Conservation (phyloP, 2,113 vertebrate genomes). For the Columba janthina region DNA sequence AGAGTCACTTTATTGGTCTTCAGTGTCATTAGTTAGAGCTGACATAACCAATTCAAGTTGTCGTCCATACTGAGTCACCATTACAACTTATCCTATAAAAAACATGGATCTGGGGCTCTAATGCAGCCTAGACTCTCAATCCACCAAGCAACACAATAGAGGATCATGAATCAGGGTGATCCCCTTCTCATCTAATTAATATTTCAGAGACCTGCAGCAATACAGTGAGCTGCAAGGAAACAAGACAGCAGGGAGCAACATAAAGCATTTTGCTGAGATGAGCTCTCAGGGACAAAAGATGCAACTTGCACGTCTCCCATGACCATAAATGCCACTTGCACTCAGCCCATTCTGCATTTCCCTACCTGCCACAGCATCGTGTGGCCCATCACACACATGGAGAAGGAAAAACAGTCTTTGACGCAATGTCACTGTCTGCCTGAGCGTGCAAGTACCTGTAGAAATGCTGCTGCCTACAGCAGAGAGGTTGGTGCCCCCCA, state of each 20-base stretch:
- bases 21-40: conserved; percentile 32
- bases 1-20: conserved; percentile 48
- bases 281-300: not conserved
- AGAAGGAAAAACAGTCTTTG: not conserved
- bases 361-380: not conserved
- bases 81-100: not conserved
- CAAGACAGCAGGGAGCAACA: rapidly evolving
- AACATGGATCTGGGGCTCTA: not conserved
- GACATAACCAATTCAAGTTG: conserved; percentile 49
- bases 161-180: not conserved
- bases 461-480: not conserved
- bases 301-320: not conserved
- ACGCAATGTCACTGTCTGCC: not conserved
- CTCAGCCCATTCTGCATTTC: not conserved
- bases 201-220: not conserved
- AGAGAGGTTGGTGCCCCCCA: not conserved
- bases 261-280: not conserved
- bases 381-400: not conserved
- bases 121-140: not conserved
- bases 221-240: not conserved
- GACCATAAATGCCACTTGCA: not conserved
- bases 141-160: not conserved
- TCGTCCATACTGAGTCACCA: not conserved
- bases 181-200: not conserved
- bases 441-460: rapidly evolving